Conservation (phyloP, 2,888 invertebrate species). For the Tromatobia lineatoria region DNA sequence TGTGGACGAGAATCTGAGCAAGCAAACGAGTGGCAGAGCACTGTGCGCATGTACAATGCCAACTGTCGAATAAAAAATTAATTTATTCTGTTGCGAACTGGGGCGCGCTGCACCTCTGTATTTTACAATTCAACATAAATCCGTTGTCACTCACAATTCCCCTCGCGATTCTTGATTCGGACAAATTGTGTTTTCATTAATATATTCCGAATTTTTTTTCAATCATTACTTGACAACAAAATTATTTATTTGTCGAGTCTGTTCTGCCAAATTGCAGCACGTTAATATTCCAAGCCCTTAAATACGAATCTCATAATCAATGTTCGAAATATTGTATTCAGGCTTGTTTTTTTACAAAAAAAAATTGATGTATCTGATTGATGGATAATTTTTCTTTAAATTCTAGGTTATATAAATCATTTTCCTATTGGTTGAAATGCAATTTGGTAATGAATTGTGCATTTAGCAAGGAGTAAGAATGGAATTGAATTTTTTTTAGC, state of each 20-base stretch:
- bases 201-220: background rate
- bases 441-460: too few species aligned
- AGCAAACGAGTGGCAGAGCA: constrained; percentile 8
- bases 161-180: background rate
- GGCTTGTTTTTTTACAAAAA: too few species aligned
- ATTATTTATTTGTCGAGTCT: background rate
- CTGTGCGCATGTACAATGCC: constrained; percentile 5
- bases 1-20: constrained; percentile 13
- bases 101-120: background rate
- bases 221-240: background rate
- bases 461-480: too few species aligned
- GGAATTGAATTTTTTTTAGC: too few species aligned
- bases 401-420: too few species aligned
- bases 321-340: too few species aligned
- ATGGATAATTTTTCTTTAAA: too few species aligned
- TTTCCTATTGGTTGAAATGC: too few species aligned
- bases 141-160: constrained; percentile 4
- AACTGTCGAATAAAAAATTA: constrained; percentile 25
- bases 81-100: constrained; percentile 23
- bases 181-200: background rate
- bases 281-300: too few species aligned
- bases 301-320: too few species aligned
- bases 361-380: too few species aligned
- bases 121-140: constrained; percentile 24
- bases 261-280: too few species aligned